phyloP scores from a whole-genome alignment of 2,888 invertebrate species.

The Anaspis maculata region DNA sequence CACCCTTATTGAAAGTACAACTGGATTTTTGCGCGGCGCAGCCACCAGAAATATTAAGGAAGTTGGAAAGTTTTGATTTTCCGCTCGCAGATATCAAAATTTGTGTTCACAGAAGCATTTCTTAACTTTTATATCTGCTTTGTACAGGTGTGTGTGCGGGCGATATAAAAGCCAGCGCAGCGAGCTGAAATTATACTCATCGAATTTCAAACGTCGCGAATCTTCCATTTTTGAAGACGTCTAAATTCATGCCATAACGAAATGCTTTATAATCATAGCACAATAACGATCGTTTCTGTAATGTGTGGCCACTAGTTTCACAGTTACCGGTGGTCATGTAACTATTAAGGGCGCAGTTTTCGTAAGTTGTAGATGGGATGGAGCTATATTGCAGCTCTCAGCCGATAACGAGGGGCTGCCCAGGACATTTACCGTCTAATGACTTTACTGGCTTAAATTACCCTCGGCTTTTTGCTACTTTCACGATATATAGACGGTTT shows the following conservation, averaged over 20 bases:
- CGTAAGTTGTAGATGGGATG: constrained; percentile 8
- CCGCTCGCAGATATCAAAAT: constrained; percentile 1
- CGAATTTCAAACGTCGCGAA: too few species aligned
- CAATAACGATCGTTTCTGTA: too few species aligned
- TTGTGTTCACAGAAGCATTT: too few species aligned
- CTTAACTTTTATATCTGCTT: too few species aligned
- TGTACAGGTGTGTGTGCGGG: too few species aligned
- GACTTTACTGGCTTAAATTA: constrained; percentile 30
- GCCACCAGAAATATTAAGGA: constrained; percentile 13
- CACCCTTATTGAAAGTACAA: constrained; percentile 37
- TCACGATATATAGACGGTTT: constrained; percentile 17
- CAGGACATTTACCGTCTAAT: constrained; percentile 30
- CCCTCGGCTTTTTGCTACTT: constrained; percentile 21
- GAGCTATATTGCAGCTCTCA: constrained; percentile 22
- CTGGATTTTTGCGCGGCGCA: constrained; percentile 21
- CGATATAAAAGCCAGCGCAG: too few species aligned
- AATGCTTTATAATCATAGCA: too few species aligned
- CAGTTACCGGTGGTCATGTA: neutral
- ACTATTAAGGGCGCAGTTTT: constrained; percentile 1
- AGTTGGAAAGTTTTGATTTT: constrained; percentile 6
- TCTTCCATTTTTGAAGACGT: too few species aligned
- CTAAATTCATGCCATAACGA: too few species aligned
- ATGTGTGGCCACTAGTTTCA: too few species aligned
- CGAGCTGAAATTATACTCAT: too few species aligned
- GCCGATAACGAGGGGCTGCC: constrained; percentile 28